These are phyloP conservation scores for Trinorchestia longiramus DNA, from an alignment of 1,140 invertebrate species.

Conservation along the genomic window DNA sequence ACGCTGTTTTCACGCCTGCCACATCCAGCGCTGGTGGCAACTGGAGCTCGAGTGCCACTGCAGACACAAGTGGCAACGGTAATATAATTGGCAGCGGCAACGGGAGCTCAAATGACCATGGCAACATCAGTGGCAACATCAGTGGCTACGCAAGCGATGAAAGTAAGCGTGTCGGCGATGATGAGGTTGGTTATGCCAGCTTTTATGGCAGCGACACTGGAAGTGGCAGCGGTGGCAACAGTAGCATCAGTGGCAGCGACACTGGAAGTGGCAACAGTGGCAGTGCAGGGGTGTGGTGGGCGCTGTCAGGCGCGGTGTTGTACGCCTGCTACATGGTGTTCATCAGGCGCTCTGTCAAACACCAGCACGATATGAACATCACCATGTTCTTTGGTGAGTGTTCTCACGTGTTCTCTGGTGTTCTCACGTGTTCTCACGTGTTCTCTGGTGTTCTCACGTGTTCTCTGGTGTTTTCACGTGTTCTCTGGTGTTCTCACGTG, in stretches of 20 bases:
- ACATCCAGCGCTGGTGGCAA: no score
- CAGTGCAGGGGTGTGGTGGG: slow-evolving; percentile 37
- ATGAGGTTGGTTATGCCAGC: neutral
- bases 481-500: no score
- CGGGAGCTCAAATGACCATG: neutral
- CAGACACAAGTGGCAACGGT: neutral
- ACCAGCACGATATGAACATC: slow-evolving; percentile 48
- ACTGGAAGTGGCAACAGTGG: neutral
- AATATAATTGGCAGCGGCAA: neutral
- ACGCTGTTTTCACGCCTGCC: no score
- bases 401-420: neutral
- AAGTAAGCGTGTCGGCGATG: neutral
- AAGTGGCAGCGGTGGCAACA: neutral
- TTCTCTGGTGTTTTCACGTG: no score
- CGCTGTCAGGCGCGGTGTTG: slow-evolving; percentile 20
- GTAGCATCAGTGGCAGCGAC: neutral
- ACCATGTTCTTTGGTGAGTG: slow-evolving; percentile 57
- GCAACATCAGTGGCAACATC: neutral
- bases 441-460: no score
- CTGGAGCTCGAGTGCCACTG: no score
- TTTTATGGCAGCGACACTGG: neutral
- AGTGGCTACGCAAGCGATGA: neutral
- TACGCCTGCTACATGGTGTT: slow-evolving; percentile 57
- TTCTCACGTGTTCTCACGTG: neutral
- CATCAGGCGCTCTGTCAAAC: slow-evolving; percentile 25